Evolutionary conservation across 1,140 invertebrate species (phyloP).

Genomic region (Amphibalanus amphitrite): DNA sequence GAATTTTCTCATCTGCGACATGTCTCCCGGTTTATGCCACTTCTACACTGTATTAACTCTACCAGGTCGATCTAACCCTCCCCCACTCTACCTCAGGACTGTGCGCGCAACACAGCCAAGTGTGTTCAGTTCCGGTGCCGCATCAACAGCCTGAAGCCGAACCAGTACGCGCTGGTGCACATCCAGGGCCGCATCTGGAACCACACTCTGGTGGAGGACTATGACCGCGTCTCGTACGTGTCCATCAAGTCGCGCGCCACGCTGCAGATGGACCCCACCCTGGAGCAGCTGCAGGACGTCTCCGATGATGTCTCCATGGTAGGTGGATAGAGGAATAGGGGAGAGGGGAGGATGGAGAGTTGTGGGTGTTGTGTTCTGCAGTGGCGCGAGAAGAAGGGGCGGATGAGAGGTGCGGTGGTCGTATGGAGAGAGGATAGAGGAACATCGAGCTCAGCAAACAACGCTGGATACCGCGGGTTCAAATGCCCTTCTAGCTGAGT

Average conservation of each 20-base stretch:
- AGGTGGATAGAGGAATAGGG: not conserved
- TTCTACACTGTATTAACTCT: too few species aligned
- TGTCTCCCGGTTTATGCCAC: too few species aligned
- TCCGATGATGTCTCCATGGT: conserved; percentile 31
- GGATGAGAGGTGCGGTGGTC: too few species aligned
- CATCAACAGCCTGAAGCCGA: conserved; percentile 51
- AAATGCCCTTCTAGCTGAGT: too few species aligned
- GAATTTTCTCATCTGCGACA: too few species aligned
- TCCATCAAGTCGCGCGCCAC: conserved; percentile 56
- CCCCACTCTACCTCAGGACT: not conserved
- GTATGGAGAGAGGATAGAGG: too few species aligned
- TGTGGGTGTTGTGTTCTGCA: too few species aligned
- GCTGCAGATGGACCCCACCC: conserved; percentile 49
- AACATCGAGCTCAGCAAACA: too few species aligned
- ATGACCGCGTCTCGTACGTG: conserved; percentile 63
- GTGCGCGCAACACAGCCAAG: conserved; percentile 37
- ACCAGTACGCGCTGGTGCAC: conserved; percentile 54
- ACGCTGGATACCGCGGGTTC: too few species aligned
- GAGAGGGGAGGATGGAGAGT: too few species aligned
- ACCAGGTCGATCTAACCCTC: too few species aligned
- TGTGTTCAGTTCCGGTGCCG: conserved; percentile 69
- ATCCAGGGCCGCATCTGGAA: conserved; percentile 74
- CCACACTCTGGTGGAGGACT: conserved; percentile 70
- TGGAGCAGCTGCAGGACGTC: conserved; percentile 47
- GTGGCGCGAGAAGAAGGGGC: too few species aligned